These are phyloP conservation scores for Parnassius orleans DNA, from an alignment of 2,888 invertebrate genomes.

Conservation along the genomic window DNA sequence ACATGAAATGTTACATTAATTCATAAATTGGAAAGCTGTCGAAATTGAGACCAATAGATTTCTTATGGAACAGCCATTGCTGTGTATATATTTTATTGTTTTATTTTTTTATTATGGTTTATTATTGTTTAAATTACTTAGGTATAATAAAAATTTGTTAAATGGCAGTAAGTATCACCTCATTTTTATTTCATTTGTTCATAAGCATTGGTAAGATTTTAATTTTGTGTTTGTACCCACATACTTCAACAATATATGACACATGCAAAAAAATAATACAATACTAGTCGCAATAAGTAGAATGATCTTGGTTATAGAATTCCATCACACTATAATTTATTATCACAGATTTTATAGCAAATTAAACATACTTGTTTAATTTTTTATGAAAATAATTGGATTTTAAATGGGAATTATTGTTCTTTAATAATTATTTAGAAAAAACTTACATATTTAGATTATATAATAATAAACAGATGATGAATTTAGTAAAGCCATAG, in stretches of 20 bases:
- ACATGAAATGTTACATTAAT: background rate
- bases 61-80: background rate
- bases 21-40: background rate
- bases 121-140: conserved; percentile 26
- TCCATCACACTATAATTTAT: conserved; percentile 55
- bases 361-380: conserved; percentile 40
- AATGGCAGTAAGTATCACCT: conserved; percentile 74
- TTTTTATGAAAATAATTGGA: conserved; percentile 16
- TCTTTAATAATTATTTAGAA: background rate
- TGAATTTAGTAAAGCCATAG: no score
- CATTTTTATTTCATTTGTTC: conserved; percentile 35
- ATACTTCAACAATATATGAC: conserved; percentile 28
- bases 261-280: conserved; percentile 30
- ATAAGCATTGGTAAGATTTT: conserved; percentile 46
- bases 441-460: no score
- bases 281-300: conserved; percentile 36
- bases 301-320: conserved; percentile 38
- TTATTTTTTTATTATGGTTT: background rate
- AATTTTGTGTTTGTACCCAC: conserved; percentile 31
- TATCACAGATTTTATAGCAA: conserved; percentile 75
- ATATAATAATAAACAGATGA: no score
- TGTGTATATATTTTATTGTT: background rate
- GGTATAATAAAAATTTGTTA: conserved; percentile 41
- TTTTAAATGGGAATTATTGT: conserved; percentile 7
- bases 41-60: background rate